Evolutionary conservation across 2,888 invertebrate genomes (phyloP), one percentile per base, ranked within the genome.

Genomic region (Eupithecia inturbata): DNA sequence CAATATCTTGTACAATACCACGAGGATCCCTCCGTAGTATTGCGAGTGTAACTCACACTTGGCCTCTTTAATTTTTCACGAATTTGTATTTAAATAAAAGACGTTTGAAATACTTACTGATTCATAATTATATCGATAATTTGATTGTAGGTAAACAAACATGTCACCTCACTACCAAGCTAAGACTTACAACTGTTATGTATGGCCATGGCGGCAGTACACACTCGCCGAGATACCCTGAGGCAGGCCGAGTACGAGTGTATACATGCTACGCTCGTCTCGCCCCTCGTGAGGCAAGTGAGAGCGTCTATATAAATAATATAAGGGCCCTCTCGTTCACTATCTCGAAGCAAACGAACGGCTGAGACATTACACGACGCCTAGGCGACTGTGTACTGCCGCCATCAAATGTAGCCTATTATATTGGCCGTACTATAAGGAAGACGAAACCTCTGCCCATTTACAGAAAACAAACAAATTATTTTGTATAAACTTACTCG

Each of bases 141-240:
- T 49, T 49, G n/a, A 49, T 49, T 49, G 49, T n/a, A 49, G 49
- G 49, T n/a, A 49, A n/a, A 49, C 19, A 49, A 49, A n/a, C 49
- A 49, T 49, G n/a, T 49, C 49, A 49, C n/a, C 19, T n/a, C 1
- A 49, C 19, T n/a, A 49, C 14, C 49, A 49, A 49, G 49, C 49
- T 49, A 49, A 49, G 49, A n/a, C 45, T 19, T 19, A 19, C 45
- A 45, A 45, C 49, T 49, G 49, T 49, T n/a, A 49, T 49, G n/a
- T 5, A 45, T 41, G 45, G 19, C n/a, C 49, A 49, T 49, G 49
- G 49, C 49, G 49, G 49, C n/a, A 49, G 7, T n/a, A 49, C 7
- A 49, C 49, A 49, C 49, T 49, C 19, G 19, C 49, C 49, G n/a
- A 49, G 49, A 7, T 19, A 0, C 16, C 19, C 19, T 5, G 45